Evolutionary conservation across 2,113 vertebrate species (phyloP).

Genomic region (Hucho hucho): DNA sequence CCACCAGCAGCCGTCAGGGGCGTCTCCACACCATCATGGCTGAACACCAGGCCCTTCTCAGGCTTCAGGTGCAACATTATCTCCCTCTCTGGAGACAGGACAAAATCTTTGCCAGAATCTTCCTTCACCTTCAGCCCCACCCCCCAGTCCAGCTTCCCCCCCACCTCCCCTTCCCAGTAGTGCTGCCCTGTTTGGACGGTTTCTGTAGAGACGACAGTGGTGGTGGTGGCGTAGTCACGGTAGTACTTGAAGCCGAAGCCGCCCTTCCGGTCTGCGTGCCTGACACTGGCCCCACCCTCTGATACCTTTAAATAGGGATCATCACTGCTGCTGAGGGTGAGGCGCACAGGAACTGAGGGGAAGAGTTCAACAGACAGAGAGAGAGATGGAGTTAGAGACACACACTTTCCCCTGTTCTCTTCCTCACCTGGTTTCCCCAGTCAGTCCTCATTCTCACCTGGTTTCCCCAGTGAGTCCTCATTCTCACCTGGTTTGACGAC

Average conservation of each 20-base stretch:
- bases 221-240: slow-evolving; percentile 31
- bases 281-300: slow-evolving; percentile 27
- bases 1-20: neutral
- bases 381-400: neutral
- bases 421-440: too few relatives aligned
- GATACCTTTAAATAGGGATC: slow-evolving; percentile 37
- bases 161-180: slow-evolving; percentile 15
- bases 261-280: slow-evolving; percentile 23
- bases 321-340: slow-evolving; percentile 34
- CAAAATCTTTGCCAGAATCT: too few relatives aligned
- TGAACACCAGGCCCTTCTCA: slow-evolving; percentile 9
- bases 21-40: neutral
- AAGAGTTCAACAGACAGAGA: neutral
- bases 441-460: too few relatives aligned
- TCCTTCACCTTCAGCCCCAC: too few relatives aligned
- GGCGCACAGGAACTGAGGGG: slow-evolving; percentile 36
- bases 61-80: slow-evolving; percentile 2
- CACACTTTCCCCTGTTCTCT: neutral
- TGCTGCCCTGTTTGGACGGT: slow-evolving; percentile 40
- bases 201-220: slow-evolving; percentile 29
- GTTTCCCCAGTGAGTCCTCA: too few relatives aligned
- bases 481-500: slow-evolving; percentile 21
- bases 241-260: neutral
- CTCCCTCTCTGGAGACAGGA: neutral
- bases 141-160: slow-evolving; percentile 20